phyloP scores from a whole-genome alignment of 2,797 vertebrate species.

The Diplodus puntazzo region DNA sequence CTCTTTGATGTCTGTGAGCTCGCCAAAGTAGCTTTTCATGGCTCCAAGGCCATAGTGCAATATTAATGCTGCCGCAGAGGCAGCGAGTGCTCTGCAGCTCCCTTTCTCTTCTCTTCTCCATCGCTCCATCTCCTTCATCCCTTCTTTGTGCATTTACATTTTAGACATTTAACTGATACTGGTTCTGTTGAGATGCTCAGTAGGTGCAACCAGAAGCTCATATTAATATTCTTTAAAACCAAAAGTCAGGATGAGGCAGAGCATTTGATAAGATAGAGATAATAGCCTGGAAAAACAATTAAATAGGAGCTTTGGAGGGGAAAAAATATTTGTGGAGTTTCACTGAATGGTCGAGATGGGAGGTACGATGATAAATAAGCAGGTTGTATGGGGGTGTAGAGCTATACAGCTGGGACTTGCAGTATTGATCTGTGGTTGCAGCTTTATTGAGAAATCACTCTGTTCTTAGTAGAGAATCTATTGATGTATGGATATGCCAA shows the following conservation, averaged over 20 bases:
- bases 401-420: not conserved
- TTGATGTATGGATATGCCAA: not conserved
- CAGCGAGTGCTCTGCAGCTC: conserved; percentile 53
- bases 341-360: not conserved
- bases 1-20: conserved; percentile 64
- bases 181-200: not conserved
- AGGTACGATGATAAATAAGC: not conserved
- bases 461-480: not conserved
- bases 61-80: conserved; percentile 81
- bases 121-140: conserved; percentile 1
- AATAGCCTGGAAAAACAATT: not conserved
- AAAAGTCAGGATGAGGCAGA: not conserved
- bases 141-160: conserved; percentile 20
- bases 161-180: not conserved
- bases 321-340: not conserved
- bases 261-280: not conserved
- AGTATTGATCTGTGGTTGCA: not conserved
- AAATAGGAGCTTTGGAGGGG: not conserved
- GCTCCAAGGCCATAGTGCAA: conserved; percentile 73
- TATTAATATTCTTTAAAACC: not conserved
- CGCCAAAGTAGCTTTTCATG: conserved; percentile 69
- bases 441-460: no score
- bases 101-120: conserved; percentile 22
- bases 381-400: not conserved
- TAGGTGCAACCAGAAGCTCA: not conserved